Conservation (phyloP, 2,113 vertebrate genomes). For the Mus musculus region GRCm39 chr2:166199501-166200000, state of each 20-base stretch:
- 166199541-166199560: not conserved
- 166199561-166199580: not conserved
- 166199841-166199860: not conserved
- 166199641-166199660: not conserved
- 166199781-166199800: not conserved
- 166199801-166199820: not conserved
- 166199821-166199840: not conserved
- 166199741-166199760: not conserved
- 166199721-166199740: not conserved
- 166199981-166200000: not conserved
- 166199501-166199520: not conserved
- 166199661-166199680: not conserved
- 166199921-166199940: accelerated
- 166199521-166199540: no score
- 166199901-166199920: not conserved
- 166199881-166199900: not conserved
- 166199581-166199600: not conserved
- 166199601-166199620: not conserved
- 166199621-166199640: not conserved
- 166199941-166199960: not conserved
- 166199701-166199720: not conserved
- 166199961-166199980: not conserved
- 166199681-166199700: no score
- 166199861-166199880: not conserved
- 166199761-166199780: not conserved